Evolutionary conservation across 2,797 vertebrate species (phyloP).

Genomic region (Rhincodon typus): DNA sequence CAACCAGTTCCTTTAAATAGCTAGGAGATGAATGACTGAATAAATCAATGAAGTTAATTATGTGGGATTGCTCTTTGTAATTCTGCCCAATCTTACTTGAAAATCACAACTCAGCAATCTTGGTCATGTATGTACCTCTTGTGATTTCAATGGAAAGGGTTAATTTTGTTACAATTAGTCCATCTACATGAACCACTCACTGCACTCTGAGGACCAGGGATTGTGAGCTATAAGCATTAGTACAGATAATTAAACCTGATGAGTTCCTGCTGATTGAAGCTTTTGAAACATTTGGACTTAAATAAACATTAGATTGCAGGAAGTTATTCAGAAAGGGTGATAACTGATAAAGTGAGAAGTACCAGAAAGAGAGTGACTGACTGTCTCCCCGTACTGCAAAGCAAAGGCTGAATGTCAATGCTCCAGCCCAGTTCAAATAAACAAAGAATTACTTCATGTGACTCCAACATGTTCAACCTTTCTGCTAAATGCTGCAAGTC

Average conservation of each 20-base stretch:
- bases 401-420: neutral
- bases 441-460: neutral
- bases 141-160: neutral
- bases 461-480: neutral
- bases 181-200: neutral
- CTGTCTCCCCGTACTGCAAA: neutral
- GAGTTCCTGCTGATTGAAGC: neutral
- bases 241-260: neutral
- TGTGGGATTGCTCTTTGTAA: neutral
- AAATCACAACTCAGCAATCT: neutral
- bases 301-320: constrained; percentile 15
- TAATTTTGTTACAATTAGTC: neutral
- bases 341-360: neutral
- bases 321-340: neutral
- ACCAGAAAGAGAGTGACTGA: neutral
- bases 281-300: neutral
- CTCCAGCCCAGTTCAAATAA: neutral
- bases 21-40: neutral
- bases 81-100: neutral
- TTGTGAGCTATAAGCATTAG: neutral
- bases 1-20: neutral
- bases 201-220: neutral
- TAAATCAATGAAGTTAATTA: neutral
- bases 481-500: neutral
- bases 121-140: neutral